phyloP scores from a whole-genome alignment of 2,797 vertebrate genomes.

The Silurus aristotelis region DNA sequence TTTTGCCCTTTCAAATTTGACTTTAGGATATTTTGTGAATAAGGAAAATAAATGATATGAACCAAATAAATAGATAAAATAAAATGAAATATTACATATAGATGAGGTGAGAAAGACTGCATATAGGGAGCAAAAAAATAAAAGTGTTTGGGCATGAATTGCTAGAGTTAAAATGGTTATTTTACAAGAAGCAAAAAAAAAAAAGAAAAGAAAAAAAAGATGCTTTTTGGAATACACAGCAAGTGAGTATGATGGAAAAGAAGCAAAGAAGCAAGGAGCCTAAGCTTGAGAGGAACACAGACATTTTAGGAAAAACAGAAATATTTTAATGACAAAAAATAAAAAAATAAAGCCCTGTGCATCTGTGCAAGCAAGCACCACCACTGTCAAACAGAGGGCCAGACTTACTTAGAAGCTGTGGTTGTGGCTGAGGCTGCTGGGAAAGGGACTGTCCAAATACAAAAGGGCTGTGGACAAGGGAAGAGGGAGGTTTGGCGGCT shows the following conservation, averaged over 20 bases:
- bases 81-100: background rate
- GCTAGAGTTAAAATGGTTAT: slow-evolving; percentile 28
- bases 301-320: slow-evolving; percentile 35
- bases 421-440: slow-evolving; percentile 98
- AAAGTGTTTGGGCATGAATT: background rate
- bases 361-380: slow-evolving; percentile 84
- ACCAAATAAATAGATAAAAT: slow-evolving; percentile 20
- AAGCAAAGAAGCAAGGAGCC: slow-evolving; percentile 41
- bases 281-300: slow-evolving; percentile 33
- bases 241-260: slow-evolving; percentile 42
- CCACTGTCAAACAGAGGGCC: slow-evolving; percentile 89
- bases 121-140: slow-evolving; percentile 20
- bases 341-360: slow-evolving; percentile 60
- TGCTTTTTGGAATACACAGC: slow-evolving; percentile 34
- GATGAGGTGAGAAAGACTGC: background rate
- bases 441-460: slow-evolving; percentile 99
- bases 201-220: background rate
- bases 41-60: slow-evolving; percentile 28
- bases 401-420: slow-evolving; percentile 99
- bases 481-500: slow-evolving; percentile 99
- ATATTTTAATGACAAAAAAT: background rate
- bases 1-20: slow-evolving; percentile 21
- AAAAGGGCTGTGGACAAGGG: slow-evolving; percentile 99
- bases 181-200: slow-evolving; percentile 9
- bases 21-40: slow-evolving; percentile 23